Evolutionary conservation across 2,888 invertebrate species (phyloP), one percentile per base, ranked within the genome.

Genomic region (Tethea ocularis): DNA sequence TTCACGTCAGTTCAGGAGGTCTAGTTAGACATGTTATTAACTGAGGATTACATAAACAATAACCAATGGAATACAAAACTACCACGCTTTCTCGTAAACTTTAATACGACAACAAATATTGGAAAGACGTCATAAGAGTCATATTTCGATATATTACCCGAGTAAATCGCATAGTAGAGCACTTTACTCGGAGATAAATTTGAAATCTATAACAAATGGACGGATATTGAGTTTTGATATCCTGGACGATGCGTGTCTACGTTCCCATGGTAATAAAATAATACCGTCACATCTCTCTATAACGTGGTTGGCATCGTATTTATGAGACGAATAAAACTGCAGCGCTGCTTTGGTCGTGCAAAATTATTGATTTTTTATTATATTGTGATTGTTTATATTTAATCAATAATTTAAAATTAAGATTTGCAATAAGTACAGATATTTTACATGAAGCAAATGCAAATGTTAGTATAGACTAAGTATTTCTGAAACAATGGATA

Each of bases 221-320:
- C 80, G 83, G 82, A 88, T 87, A 89, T 90, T 85, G 89, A 86
- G 86, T 87, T 89, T 86, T 88, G 85, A 90, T 88, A 85, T 87
- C 87, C 80, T 83, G 80, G 73, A 82, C 76, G 82, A 84, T 82
- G 82, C 83, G 83, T 84, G 82, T 80, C 82, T 84, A 77, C 77
- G 84, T 84, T 85, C 82, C 81, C 79, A 74, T 76, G 76, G 81
- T 88, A 84, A 85, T 89, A 88, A 88, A 88, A 88, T 86, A 86
- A 86, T 82, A 85, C 75, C 74, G 71, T 72, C 69, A 68, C 69
- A 71, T 75, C 64, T 69, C 66, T 17, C n/a, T 41, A 17, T 41
- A 41, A 41, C 4, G 15, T 17, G n/a, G 15, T 7, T 41, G n/a
- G 17, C 7, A 41, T 15, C 15, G 6, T 36, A 36, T 15, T 36